phyloP scores from a whole-genome alignment of 1,140 invertebrate species.

The Zeugodacus cucurbitae region DNA sequence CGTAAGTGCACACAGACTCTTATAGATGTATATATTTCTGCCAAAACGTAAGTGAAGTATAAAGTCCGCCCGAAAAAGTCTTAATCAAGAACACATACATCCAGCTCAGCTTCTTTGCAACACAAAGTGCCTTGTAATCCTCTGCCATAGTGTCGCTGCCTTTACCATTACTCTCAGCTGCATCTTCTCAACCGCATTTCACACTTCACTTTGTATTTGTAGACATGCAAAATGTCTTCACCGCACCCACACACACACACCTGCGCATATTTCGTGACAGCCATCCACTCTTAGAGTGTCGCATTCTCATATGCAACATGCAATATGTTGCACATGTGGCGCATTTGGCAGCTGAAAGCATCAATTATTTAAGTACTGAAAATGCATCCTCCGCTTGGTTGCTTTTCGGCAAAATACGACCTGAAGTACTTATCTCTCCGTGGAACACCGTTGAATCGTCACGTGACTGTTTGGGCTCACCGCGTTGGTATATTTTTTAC shows the following conservation, averaged over 20 bases:
- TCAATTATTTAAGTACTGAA: conserved; percentile 19
- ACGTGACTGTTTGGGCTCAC: neutral
- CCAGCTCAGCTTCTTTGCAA: neutral
- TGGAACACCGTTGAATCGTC: neutral
- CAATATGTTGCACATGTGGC: neutral
- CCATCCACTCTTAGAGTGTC: neutral
- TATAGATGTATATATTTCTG: neutral
- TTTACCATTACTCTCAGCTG: neutral
- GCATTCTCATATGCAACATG: conserved; percentile 2
- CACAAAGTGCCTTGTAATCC: neutral
- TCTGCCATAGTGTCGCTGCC: neutral
- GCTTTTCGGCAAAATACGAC: neutral
- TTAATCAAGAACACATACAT: neutral
- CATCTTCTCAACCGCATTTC: neutral
- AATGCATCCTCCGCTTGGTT: neutral
- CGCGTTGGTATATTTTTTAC: neutral
- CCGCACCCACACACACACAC: neutral
- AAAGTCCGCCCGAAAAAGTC: neutral
- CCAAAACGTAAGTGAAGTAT: neutral
- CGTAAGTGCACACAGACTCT: neutral
- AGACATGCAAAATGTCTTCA: neutral
- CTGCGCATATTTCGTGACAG: neutral
- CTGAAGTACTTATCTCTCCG: too few relatives aligned
- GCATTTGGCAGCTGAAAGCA: neutral
- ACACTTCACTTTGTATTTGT: neutral